Base-by-base conservation (phyloP, 2,797 vertebrate species). In the Mallotus villosus region DNA sequence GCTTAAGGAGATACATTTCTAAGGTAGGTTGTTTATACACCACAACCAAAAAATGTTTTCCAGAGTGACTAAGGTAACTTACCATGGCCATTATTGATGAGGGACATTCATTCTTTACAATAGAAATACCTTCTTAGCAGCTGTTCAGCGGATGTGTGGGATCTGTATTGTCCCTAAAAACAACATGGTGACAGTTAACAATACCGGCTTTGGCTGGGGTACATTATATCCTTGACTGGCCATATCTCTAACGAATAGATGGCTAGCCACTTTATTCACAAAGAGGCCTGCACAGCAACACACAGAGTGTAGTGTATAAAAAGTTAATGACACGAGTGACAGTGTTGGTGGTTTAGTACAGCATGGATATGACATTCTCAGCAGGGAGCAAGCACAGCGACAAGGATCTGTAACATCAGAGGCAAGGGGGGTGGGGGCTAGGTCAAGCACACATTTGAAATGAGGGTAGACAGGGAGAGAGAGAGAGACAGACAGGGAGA, bases 401-500 rank as follows among this genome's bases (percentile, higher is more conserved):
- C 74, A 68, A 64, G 60, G 62, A 75, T 24, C 60, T 21, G 57
- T 68, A 71, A 79, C 73, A 81, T 63, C 74, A 22, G 41, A 46
- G 41, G 41, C 41, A 46, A 46, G 41, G 41, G 41, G 41, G 41
- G 41, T 46, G 2, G 68, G 68, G 77, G 59, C 74, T 63, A 75
- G 78, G 59, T 72, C 59, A 75, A 76, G 66, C 75, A 22, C 66
- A 63, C 57, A 69, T 78, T 73, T 83, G 72, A 80, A 74, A 63
- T 79, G 70, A 72, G 70, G 81, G 76, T 74, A 79, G 78, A 73
- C 69, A 81, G 72, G 78, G 76, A 79, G 79, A 86, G 85, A 74
- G 87, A 86, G 73, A 69, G 62, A 67, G 63, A 49, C 21, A 66
- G 49, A 27, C 58, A 69, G 82, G 72, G 71, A 9, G 25, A 29